Percentiles rank a stretch among this genome's conserved stretches.
These are phyloP conservation scores for Macrosiphum euphorbiae DNA, from an alignment of 2,888 invertebrate species.

Conservation along the genomic window DNA sequence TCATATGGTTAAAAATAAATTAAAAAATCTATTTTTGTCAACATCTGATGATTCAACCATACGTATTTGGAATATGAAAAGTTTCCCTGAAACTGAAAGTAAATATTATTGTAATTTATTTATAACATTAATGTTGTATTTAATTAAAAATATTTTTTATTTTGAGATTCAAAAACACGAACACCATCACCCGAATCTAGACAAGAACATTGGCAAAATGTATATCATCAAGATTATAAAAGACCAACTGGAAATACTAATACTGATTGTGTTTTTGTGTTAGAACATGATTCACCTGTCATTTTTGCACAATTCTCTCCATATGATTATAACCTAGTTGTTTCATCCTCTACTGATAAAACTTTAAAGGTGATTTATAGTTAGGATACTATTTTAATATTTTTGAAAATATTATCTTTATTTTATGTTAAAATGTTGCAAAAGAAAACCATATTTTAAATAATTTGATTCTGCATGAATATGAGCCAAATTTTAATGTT, in stretches of 20 bases:
- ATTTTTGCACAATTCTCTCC: constrained; percentile 64
- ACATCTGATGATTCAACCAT: constrained; percentile 63
- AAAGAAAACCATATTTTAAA: background rate
- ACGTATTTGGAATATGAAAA: constrained; percentile 62
- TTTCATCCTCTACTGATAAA: constrained; percentile 58
- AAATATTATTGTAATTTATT: constrained; percentile 25
- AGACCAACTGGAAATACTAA: background rate
- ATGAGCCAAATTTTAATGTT: no score
- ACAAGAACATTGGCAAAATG: constrained; percentile 63
- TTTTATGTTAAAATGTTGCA: background rate
- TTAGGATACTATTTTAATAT: background rate
- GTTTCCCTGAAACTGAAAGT: constrained; percentile 36
- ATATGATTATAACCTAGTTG: constrained; percentile 37
- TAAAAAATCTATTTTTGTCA: constrained; percentile 60
- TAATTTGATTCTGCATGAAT: no score
- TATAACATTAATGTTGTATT: background rate
- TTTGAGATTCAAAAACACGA: constrained; percentile 50
- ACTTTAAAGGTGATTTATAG: constrained; percentile 51
- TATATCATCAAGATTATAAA: constrained; percentile 18
- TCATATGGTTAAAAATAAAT: constrained; percentile 41
- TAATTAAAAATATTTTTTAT: background rate
- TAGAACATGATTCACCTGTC: constrained; percentile 52
- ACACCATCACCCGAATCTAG: constrained; percentile 65
- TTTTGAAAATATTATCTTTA: background rate
- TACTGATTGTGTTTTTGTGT: constrained; percentile 41